Conservation (phyloP, 2,113 vertebrate genomes). For the Eleginops maclovinus region DNA sequence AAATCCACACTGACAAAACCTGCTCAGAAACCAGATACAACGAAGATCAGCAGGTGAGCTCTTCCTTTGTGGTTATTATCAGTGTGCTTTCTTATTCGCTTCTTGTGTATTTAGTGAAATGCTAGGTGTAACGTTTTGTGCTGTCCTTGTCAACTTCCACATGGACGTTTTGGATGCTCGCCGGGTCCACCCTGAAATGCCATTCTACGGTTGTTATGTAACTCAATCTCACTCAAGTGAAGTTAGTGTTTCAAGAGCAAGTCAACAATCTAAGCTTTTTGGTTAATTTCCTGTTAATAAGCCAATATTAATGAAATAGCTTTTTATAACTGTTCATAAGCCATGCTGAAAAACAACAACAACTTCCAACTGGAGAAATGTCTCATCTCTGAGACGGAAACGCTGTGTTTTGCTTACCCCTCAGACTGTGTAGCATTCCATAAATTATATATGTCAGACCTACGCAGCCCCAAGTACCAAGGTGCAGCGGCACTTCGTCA, state of each 20-base stretch:
- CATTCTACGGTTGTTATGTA: background rate
- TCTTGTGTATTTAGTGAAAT: background rate
- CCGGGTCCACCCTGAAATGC: background rate
- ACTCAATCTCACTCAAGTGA: background rate
- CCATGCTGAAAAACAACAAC: no score
- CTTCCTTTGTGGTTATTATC: background rate
- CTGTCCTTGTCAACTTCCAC: background rate
- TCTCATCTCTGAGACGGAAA: no score
- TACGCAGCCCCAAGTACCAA: no score
- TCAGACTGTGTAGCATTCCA: no score
- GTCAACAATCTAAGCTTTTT: background rate
- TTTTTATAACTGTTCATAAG: no score
- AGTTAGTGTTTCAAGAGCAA: background rate
- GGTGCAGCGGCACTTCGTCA: no score
- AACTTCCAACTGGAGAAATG: no score
- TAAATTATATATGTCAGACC: no score
- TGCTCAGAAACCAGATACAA: conserved; percentile 71
- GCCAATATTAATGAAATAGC: no score
- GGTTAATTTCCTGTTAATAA: background rate
- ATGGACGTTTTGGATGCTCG: background rate
- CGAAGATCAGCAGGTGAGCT: conserved; percentile 82
- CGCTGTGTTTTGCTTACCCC: no score
- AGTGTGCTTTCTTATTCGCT: background rate
- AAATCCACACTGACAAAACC: conserved; percentile 75
- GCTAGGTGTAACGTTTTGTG: background rate